Conservation (phyloP, 1,140 invertebrate species). For the Caenorhabditis latens region DNA sequence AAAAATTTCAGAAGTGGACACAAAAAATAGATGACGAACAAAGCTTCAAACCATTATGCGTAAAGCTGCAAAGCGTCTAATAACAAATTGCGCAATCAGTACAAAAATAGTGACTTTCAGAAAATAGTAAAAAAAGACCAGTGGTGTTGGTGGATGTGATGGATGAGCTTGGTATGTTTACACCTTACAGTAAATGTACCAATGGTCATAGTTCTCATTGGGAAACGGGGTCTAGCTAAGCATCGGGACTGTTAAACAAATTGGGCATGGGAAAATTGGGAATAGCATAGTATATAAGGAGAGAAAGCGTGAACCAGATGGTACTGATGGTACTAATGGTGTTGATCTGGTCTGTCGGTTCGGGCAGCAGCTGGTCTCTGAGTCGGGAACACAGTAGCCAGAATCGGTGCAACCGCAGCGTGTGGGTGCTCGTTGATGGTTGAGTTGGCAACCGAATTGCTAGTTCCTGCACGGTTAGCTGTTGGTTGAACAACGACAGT, state of each 20-base stretch:
- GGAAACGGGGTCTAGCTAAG: not conserved
- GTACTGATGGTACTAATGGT: not conserved
- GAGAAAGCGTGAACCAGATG: too few relatives aligned
- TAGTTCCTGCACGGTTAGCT: not conserved
- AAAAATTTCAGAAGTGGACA: too few relatives aligned
- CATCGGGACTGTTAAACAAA: constrained; percentile 4
- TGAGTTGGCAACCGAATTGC: not conserved
- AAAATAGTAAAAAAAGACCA: not conserved
- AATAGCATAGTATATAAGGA: too few relatives aligned
- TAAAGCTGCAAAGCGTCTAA: not conserved
- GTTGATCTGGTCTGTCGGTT: not conserved
- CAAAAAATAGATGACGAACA: too few relatives aligned
- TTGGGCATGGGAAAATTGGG: not conserved
- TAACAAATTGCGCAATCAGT: too few relatives aligned
- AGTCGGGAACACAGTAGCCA: constrained; percentile 10
- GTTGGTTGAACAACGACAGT: constrained; percentile 30
- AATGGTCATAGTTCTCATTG: not conserved
- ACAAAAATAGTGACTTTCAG: too few relatives aligned
- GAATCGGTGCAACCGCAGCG: not conserved
- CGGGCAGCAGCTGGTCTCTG: not conserved
- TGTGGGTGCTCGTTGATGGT: not conserved
- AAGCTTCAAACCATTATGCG: not conserved
- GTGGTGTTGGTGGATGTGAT: not conserved
- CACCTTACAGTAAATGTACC: not conserved
- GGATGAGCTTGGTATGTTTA: not conserved